Conservation (phyloP, 2,113 vertebrate genomes). For the Stictonetta naevosa region DNA sequence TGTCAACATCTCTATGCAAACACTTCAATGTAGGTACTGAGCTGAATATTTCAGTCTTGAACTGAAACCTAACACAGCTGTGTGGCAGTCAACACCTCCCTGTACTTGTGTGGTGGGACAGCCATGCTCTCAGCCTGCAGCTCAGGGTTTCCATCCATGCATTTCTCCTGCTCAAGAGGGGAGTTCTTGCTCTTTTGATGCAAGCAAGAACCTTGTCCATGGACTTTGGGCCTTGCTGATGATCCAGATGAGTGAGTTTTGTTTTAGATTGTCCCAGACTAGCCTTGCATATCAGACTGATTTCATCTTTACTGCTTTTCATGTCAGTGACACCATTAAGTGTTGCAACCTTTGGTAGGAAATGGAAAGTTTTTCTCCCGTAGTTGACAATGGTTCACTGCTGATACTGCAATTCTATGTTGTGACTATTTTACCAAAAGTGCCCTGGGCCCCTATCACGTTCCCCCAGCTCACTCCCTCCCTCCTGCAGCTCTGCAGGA, state of each 20-base stretch:
- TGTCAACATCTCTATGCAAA: neutral
- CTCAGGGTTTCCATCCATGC: neutral
- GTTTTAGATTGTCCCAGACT: neutral
- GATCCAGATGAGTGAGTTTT: neutral
- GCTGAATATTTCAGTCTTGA: neutral
- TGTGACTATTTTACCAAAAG: conserved; percentile 6
- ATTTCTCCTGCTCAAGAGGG: neutral
- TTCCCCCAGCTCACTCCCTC: neutral
- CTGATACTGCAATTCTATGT: neutral
- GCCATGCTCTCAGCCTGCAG: neutral
- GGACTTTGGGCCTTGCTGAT: neutral
- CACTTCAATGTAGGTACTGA: neutral
- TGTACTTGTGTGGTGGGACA: neutral
- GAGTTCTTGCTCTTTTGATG: neutral
- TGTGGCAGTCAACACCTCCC: neutral
- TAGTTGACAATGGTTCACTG: neutral
- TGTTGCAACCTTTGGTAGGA: neutral
- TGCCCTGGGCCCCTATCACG: neutral
- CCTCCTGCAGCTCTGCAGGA: neutral
- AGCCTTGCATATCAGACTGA: neutral
- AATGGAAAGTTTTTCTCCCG: neutral
- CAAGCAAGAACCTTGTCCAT: neutral
- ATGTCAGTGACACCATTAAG: neutral
- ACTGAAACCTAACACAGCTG: neutral
- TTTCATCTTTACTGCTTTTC: neutral